Conservation (phyloP, 2,888 invertebrate genomes). For the Frankliniella fusca region DNA sequence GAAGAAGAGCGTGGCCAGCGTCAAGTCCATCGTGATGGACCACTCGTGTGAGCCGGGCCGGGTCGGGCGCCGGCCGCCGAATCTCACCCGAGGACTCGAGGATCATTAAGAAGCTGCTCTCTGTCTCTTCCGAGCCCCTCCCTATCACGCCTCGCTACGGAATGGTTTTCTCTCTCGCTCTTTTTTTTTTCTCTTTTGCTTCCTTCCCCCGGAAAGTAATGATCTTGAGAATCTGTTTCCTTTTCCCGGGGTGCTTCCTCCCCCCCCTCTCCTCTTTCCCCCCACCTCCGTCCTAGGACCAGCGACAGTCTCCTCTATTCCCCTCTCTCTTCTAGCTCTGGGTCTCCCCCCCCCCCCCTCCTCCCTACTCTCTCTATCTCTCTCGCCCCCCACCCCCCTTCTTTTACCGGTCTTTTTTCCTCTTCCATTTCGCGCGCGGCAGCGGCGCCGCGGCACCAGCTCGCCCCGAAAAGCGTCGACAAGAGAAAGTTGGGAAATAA, state of each 20-base stretch:
- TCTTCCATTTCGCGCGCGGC: too few relatives aligned
- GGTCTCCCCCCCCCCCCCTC: neutral
- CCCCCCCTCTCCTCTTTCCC: too few relatives aligned
- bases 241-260: neutral
- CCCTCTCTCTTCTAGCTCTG: neutral
- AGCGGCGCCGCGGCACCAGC: too few relatives aligned
- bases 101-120: neutral
- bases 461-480: too few relatives aligned
- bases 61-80: neutral
- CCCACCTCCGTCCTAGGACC: neutral
- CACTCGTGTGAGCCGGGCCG: neutral
- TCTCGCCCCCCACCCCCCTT: neutral
- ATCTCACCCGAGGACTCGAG: neutral
- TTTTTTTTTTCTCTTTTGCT: neutral
- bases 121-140: neutral
- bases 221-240: conserved; percentile 6
- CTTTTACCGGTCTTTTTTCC: too few relatives aligned
- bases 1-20: neutral
- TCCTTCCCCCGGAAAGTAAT: neutral
- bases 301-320: neutral
- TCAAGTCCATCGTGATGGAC: neutral
- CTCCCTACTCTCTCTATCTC: neutral
- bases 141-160: too few relatives aligned
- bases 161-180: neutral
- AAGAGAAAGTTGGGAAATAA: neutral